These are phyloP conservation scores for Tromatobia lineatoria DNA, from an alignment of 2,888 invertebrate genomes.

Conservation along the genomic window DNA sequence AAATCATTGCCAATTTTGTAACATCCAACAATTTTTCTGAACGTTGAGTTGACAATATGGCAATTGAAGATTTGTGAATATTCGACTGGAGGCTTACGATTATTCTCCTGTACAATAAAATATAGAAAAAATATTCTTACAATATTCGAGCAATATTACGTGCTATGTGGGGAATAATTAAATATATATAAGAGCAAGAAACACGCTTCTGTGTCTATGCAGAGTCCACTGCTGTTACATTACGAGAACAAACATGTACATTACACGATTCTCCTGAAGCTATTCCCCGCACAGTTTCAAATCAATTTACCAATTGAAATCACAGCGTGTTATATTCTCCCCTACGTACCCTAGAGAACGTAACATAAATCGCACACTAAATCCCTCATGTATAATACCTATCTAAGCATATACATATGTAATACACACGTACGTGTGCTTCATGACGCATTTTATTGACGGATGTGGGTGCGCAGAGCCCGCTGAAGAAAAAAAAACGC, in stretches of 20 bases:
- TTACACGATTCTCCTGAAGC: constrained; percentile 62
- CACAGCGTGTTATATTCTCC: constrained; percentile 38
- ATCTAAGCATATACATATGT: neutral
- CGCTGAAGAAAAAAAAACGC: neutral
- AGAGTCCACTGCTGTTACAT: neutral
- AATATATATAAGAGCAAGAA: neutral
- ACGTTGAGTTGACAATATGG: too few species aligned
- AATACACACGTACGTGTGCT: neutral
- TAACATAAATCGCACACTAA: constrained; percentile 35
- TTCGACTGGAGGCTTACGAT: too few species aligned
- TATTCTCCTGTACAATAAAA: too few species aligned
- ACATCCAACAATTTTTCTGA: too few species aligned
- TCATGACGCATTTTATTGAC: constrained; percentile 13
- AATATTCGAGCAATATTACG: too few species aligned
- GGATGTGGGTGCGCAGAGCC: constrained; percentile 37
- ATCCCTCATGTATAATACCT: neutral
- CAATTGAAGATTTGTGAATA: too few species aligned
- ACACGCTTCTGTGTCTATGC: neutral
- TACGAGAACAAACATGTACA: constrained; percentile 12
- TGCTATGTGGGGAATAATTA: neutral
- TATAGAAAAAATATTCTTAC: too few species aligned
- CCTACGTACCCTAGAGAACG: neutral
- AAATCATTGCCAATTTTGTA: too few species aligned
- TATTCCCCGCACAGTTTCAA: constrained; percentile 72
- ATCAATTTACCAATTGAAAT: constrained; percentile 83